These are phyloP conservation scores for Tholera decimalis DNA, from an alignment of 2,888 invertebrate genomes.

Conservation along the genomic window DNA sequence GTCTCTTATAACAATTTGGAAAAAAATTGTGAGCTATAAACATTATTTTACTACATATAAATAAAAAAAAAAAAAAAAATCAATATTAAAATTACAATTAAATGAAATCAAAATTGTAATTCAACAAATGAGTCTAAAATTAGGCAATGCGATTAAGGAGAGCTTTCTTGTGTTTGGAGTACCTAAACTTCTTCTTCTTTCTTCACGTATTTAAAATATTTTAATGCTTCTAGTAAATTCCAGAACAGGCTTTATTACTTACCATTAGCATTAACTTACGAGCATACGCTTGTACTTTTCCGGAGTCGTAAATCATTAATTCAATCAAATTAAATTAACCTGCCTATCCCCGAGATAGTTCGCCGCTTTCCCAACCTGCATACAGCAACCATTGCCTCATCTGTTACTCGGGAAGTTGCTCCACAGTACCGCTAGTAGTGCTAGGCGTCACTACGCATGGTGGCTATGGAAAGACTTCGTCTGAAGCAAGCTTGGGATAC, in stretches of 20 bases:
- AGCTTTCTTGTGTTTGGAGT: neutral
- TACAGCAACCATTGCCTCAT: slow-evolving; percentile 21
- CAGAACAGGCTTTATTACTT: neutral
- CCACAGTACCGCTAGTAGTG: slow-evolving; percentile 12
- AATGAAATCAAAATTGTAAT: too few species aligned
- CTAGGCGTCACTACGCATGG: slow-evolving; percentile 13
- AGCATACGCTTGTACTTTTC: neutral
- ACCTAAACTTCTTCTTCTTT: neutral
- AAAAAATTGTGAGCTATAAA: too few species aligned
- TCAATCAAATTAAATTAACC: neutral
- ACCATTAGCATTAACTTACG: too few species aligned
- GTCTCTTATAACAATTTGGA: too few species aligned
- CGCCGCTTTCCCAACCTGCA: slow-evolving; percentile 14
- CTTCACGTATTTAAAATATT: too few species aligned
- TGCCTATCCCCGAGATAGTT: slow-evolving; percentile 19
- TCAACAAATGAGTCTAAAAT: too few species aligned
- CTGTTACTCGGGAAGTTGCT: slow-evolving; percentile 51
- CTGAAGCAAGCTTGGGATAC: slow-evolving; percentile 39
- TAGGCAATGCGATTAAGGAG: too few species aligned
- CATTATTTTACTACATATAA: too few species aligned
- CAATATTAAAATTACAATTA: too few species aligned
- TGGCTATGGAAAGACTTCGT: slow-evolving; percentile 34
- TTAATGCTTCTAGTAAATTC: too few species aligned
- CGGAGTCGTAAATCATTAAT: neutral
- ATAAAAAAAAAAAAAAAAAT: too few species aligned